Conservation (phyloP, 2,113 vertebrate genomes). For the Dipodomys spectabilis region DNA sequence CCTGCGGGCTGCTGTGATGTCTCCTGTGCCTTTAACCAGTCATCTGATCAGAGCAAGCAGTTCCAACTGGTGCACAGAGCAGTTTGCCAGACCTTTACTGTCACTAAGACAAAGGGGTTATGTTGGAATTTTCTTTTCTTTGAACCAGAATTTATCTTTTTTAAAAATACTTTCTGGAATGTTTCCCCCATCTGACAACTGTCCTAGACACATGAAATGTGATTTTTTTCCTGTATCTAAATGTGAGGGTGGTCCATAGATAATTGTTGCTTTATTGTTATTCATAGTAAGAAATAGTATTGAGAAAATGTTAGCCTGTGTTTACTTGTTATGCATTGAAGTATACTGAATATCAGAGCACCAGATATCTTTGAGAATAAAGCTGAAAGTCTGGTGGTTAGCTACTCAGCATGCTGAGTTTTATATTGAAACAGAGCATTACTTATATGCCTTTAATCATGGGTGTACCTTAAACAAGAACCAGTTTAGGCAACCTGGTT, state of each 20-base stretch:
- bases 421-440: slow-evolving; percentile 4
- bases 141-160: neutral
- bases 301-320: neutral
- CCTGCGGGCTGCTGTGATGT: neutral
- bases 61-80: neutral
- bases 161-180: neutral
- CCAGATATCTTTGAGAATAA: neutral
- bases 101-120: neutral
- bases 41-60: neutral
- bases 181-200: neutral
- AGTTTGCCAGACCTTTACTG: neutral
- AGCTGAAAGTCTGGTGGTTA: neutral
- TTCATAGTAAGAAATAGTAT: neutral
- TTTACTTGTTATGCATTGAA: neutral
- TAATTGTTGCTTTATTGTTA: neutral
- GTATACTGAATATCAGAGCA: neutral
- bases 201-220: neutral
- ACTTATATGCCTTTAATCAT: neutral
- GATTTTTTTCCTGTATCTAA: neutral
- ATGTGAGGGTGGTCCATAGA: neutral
- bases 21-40: neutral
- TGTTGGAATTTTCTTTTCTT: neutral
- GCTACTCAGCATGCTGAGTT: slow-evolving; percentile 14
- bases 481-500: neutral
- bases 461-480: neutral